These are phyloP conservation scores for Dallia pectoralis DNA, from an alignment of 2,797 vertebrate species.

Conservation along the genomic window DNA sequence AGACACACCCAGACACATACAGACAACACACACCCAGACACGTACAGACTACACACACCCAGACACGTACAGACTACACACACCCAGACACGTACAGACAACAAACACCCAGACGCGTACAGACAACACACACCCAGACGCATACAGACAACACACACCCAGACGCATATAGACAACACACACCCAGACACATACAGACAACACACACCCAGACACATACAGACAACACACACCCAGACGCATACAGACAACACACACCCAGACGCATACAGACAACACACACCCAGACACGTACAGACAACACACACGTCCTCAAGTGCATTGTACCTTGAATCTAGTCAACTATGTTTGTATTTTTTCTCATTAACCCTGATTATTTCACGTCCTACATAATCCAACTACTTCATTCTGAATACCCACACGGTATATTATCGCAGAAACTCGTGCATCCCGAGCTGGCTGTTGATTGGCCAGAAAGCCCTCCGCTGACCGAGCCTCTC, in stretches of 20 bases:
- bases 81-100: too few relatives aligned
- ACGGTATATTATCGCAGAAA: conserved; percentile 7
- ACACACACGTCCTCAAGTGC: too few relatives aligned
- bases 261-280: too few relatives aligned
- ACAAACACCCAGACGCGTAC: too few relatives aligned
- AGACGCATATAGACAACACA: too few relatives aligned
- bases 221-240: conserved; percentile 1
- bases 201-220: too few relatives aligned
- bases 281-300: too few relatives aligned
- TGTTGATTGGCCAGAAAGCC: not conserved
- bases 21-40: not conserved
- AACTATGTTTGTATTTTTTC: too few relatives aligned
- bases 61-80: too few relatives aligned
- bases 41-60: not conserved
- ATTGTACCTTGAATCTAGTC: too few relatives aligned
- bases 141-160: too few relatives aligned
- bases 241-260: not conserved
- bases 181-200: not conserved
- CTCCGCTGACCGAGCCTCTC: not conserved
- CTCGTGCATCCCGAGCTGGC: not conserved
- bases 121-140: too few relatives aligned
- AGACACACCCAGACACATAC: not conserved
- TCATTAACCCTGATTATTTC: not conserved
- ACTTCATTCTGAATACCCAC: not conserved
- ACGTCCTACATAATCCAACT: not conserved